phyloP scores from a whole-genome alignment of 2,888 invertebrate genomes.

The Gerosis bhagava region DNA sequence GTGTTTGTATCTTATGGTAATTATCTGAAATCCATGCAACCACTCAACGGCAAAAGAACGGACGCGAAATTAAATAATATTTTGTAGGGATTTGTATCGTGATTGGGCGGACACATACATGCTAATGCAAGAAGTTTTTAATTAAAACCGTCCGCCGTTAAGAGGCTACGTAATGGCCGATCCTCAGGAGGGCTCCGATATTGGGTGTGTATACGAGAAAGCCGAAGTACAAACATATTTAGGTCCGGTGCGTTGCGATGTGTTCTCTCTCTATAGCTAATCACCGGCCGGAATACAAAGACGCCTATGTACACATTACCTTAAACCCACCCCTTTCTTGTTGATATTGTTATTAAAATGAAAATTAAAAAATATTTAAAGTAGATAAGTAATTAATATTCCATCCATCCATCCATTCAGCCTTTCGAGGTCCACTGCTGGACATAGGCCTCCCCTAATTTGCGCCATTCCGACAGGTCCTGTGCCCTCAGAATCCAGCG shows the following conservation, averaged over 20 bases:
- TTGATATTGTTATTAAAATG: conserved; percentile 40
- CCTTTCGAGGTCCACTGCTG: no score
- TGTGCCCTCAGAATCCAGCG: no score
- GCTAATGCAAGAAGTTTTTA: conserved; percentile 82
- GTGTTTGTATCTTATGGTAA: conserved; percentile 12
- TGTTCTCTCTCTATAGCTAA: conserved; percentile 69
- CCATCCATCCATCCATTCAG: no score
- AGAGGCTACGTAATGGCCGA: conserved; percentile 80
- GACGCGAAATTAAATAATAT: conserved; percentile 68
- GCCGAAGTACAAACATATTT: conserved; percentile 80
- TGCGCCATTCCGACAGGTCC: no score
- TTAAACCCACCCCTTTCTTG: conserved; percentile 58
- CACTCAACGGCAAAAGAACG: conserved; percentile 15
- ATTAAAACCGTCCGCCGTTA: conserved; percentile 79
- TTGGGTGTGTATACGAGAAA: conserved; percentile 72
- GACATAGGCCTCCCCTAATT: no score
- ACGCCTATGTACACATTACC: conserved; percentile 60
- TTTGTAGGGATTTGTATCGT: conserved; percentile 69
- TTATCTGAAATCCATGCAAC: conserved; percentile 9
- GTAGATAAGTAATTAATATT: no score
- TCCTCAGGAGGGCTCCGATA: conserved; percentile 76
- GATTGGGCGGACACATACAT: conserved; percentile 72
- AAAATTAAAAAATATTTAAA: no score
- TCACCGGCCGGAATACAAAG: conserved; percentile 59
- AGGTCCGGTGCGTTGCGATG: conserved; percentile 67